Conservation (phyloP, 2,888 invertebrate genomes). For the Perithous albicinctus region DNA sequence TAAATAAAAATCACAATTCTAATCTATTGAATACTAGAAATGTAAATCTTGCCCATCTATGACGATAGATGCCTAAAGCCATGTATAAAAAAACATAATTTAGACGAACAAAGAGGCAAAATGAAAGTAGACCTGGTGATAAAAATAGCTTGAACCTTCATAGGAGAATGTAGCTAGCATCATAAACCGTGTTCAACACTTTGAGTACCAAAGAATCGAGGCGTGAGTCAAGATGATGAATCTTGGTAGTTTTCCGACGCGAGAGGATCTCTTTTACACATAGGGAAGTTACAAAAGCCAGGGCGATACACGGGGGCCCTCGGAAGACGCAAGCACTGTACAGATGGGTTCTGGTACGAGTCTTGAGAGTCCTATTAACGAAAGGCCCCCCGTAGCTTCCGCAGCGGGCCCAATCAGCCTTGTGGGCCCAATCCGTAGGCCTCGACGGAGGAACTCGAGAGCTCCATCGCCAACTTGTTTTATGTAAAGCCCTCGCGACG, state of each 20-base stretch:
- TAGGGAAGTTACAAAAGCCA: conserved; percentile 26
- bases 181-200: conserved; percentile 35
- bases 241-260: conserved; percentile 13
- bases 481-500: conserved; percentile 78
- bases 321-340: conserved; percentile 51
- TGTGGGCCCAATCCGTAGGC: conserved; percentile 71
- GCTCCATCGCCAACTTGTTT: conserved; percentile 76
- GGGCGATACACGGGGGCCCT: conserved; percentile 29
- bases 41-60: neutral
- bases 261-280: conserved; percentile 49
- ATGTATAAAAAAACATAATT: neutral
- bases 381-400: conserved; percentile 76
- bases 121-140: neutral
- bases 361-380: conserved; percentile 79
- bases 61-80: neutral
- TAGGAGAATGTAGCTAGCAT: conserved; percentile 23
- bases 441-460: conserved; percentile 33
- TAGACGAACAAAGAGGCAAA: neutral
- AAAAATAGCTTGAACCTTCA: neutral
- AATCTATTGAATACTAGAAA: neutral
- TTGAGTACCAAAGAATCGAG: conserved; percentile 15
- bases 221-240: conserved; percentile 60
- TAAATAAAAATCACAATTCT: neutral
- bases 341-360: conserved; percentile 70
- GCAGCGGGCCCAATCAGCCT: conserved; percentile 77